Percentiles rank a stretch among this genome's conserved stretches.
phyloP scores from a whole-genome alignment of 2,113 vertebrate genomes.

The Xenopus laevis region DNA sequence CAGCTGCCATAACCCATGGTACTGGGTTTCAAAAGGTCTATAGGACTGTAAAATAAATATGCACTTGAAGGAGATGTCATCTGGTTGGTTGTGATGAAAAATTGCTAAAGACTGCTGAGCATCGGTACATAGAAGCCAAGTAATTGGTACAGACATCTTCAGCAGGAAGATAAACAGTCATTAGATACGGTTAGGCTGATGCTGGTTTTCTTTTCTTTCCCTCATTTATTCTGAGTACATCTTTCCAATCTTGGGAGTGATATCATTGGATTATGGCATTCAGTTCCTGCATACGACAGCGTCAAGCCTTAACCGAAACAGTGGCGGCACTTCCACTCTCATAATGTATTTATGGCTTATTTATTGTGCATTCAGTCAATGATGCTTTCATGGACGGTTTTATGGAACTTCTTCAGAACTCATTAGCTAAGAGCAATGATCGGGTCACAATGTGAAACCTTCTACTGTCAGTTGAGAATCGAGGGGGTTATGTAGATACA shows the following conservation, averaged over 20 bases:
- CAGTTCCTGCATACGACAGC: constrained; percentile 5
- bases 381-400: background rate
- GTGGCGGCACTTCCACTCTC: background rate
- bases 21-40: too few relatives aligned
- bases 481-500: too few relatives aligned
- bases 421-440: too few relatives aligned
- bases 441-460: too few relatives aligned
- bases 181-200: background rate
- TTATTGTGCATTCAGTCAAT: background rate
- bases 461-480: too few relatives aligned
- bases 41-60: background rate
- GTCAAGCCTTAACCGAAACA: background rate
- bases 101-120: background rate
- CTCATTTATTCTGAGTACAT: background rate
- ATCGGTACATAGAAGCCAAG: background rate
- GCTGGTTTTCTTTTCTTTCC: background rate
- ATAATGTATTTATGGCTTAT: background rate
- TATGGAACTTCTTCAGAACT: background rate
- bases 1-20: too few relatives aligned
- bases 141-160: background rate
- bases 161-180: background rate
- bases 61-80: background rate
- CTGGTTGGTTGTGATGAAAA: background rate
- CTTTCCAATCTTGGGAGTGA: background rate
- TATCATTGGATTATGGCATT: background rate